A percentile compares a stretch with the other conserved stretches of the same genome.
phyloP scores from a whole-genome alignment of 2,888 invertebrate genomes.

The Dasysyrphus albostriatus region DNA sequence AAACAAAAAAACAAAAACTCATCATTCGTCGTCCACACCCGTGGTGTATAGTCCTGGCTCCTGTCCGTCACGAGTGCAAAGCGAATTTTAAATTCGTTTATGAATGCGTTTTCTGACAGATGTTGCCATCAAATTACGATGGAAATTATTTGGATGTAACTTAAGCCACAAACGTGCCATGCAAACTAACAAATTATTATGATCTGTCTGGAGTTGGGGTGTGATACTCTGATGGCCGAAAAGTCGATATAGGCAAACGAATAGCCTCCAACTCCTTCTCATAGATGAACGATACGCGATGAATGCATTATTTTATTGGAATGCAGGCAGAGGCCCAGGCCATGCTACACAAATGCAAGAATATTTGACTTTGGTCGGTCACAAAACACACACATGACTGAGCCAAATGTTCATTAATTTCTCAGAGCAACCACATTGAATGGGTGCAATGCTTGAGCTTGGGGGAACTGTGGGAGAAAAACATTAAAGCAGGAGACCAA shows the following conservation, averaged over 20 bases:
- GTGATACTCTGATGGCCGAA: background rate
- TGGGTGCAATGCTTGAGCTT: background rate
- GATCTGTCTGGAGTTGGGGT: constrained; percentile 29
- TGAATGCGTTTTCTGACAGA: constrained; percentile 68
- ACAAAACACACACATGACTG: constrained; percentile 2
- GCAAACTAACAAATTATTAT: constrained; percentile 75
- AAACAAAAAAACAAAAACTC: too few species aligned
- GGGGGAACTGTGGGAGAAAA: background rate
- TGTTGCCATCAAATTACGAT: constrained; percentile 74
- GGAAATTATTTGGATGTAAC: constrained; percentile 73
- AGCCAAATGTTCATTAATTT: constrained; percentile 62
- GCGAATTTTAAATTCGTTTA: constrained; percentile 59
- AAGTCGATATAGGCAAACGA: constrained; percentile 2
- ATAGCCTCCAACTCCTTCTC: background rate
- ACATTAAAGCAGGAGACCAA: background rate
- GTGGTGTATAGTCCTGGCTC: background rate
- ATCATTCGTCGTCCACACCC: background rate
- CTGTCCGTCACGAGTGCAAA: constrained; percentile 25
- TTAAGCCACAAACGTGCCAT: constrained; percentile 73
- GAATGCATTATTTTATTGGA: constrained; percentile 45
- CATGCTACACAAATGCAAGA: background rate
- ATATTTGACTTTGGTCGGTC: background rate
- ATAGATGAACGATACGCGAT: constrained; percentile 36
- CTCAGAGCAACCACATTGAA: constrained; percentile 22
- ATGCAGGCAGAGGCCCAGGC: background rate